phyloP scores from a whole-genome alignment of 2,888 invertebrate species.

The Glaucopsyche alexis region DNA sequence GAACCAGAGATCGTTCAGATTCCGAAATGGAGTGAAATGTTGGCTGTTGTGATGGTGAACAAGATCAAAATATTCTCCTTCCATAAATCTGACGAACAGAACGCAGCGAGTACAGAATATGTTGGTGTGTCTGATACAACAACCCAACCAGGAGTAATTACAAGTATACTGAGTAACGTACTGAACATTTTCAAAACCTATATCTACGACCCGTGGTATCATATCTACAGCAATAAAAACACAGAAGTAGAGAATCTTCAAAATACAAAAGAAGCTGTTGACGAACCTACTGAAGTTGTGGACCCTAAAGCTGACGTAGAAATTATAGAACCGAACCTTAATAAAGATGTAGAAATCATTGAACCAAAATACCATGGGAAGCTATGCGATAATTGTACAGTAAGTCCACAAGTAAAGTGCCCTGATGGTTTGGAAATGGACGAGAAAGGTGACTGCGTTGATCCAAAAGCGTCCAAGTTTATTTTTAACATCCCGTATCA shows the following conservation, averaged over 20 bases:
- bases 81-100: slow-evolving; percentile 45
- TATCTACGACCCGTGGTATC: slow-evolving; percentile 51
- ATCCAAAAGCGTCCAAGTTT: slow-evolving; percentile 49
- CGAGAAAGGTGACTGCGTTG: slow-evolving; percentile 50
- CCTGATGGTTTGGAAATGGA: slow-evolving; percentile 47
- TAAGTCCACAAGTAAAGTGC: slow-evolving; percentile 25
- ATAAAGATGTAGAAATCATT: slow-evolving; percentile 62
- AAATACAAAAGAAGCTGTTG: neutral
- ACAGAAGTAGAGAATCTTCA: neutral
- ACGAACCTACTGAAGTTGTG: slow-evolving; percentile 19
- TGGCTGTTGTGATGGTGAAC: slow-evolving; percentile 64
- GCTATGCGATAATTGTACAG: slow-evolving; percentile 42
- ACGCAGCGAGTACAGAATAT: slow-evolving; percentile 40
- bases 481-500: slow-evolving; percentile 62
- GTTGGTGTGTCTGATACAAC: neutral
- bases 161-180: slow-evolving; percentile 52
- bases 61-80: slow-evolving; percentile 59
- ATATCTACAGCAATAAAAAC: slow-evolving; percentile 23
- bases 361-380: slow-evolving; percentile 60
- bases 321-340: slow-evolving; percentile 44
- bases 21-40: slow-evolving; percentile 63
- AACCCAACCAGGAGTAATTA: slow-evolving; percentile 43
- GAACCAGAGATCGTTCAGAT: slow-evolving; percentile 48
- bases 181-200: slow-evolving; percentile 56
- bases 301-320: slow-evolving; percentile 34